phyloP scores from a whole-genome alignment of 2,113 vertebrate species.

The Ptilonorhynchus violaceus region DNA sequence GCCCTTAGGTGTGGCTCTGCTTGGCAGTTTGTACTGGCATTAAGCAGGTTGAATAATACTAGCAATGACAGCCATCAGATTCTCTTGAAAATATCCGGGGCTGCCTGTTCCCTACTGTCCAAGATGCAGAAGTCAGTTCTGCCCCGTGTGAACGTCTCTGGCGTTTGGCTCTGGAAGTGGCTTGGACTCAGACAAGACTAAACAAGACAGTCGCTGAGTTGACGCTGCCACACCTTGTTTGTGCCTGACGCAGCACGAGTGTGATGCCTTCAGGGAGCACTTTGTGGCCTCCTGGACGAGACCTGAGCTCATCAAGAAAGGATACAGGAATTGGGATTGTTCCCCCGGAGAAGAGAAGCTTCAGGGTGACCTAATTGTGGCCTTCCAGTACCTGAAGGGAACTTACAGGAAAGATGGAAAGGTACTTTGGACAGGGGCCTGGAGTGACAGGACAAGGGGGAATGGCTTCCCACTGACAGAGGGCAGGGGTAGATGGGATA shows the following conservation, averaged over 20 bases:
- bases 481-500: background rate
- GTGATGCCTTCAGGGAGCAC: fast-evolving
- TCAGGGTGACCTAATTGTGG: background rate
- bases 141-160: background rate
- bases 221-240: background rate
- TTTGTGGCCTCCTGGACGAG: background rate
- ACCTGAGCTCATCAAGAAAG: background rate
- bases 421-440: background rate
- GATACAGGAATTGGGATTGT: background rate
- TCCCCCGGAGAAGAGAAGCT: background rate
- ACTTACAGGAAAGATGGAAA: background rate
- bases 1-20: background rate
- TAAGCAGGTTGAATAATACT: background rate
- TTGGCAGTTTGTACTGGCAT: background rate
- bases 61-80: background rate
- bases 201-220: background rate
- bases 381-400: background rate
- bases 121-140: background rate
- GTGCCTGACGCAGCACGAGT: fast-evolving
- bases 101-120: background rate
- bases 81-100: background rate
- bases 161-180: background rate
- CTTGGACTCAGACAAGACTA: background rate
- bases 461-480: background rate
- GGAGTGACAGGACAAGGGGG: background rate